phyloP scores from a whole-genome alignment of 2,113 vertebrate species.

The Lichenostomus cassidix region DNA sequence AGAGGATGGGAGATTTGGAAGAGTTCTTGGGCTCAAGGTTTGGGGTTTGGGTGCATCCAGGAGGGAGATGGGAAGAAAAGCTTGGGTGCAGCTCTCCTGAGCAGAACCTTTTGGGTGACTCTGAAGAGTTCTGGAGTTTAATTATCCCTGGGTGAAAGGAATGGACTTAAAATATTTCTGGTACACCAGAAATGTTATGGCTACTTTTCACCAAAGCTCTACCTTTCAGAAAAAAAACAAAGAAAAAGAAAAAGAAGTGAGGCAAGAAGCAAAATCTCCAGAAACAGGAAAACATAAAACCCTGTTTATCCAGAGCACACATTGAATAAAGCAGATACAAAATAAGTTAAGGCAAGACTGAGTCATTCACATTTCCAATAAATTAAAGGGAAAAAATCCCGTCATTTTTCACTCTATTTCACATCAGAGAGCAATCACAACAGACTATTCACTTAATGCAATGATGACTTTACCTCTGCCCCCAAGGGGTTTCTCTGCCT shows the following conservation, averaged over 20 bases:
- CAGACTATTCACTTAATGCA: constrained; percentile 14
- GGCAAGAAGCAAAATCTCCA: not conserved
- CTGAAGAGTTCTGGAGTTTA: not conserved
- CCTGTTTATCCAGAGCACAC: not conserved
- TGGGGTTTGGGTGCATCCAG: not conserved
- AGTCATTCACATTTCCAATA: constrained; percentile 37
- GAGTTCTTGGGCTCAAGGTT: not conserved
- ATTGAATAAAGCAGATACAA: not conserved
- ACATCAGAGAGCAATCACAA: constrained; percentile 60
- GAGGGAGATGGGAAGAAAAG: not conserved
- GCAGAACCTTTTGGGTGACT: not conserved
- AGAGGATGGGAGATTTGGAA: not conserved
- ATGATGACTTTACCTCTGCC: constrained; percentile 37
- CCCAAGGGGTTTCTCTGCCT: constrained; percentile 21
- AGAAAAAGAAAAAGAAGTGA: not conserved
- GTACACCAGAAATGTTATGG: not conserved
- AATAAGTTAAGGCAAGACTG: not conserved
- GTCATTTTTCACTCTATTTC: constrained; percentile 47
- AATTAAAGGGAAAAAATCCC: constrained; percentile 24
- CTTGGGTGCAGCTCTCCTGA: not conserved
- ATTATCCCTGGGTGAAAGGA: not conserved
- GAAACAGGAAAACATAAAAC: not conserved
- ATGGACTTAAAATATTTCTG: not conserved
- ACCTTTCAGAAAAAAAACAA: not conserved
- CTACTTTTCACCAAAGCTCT: not conserved